Base-by-base conservation (phyloP, 2,888 invertebrate genomes). In the Rhodophaea formosa region DNA sequence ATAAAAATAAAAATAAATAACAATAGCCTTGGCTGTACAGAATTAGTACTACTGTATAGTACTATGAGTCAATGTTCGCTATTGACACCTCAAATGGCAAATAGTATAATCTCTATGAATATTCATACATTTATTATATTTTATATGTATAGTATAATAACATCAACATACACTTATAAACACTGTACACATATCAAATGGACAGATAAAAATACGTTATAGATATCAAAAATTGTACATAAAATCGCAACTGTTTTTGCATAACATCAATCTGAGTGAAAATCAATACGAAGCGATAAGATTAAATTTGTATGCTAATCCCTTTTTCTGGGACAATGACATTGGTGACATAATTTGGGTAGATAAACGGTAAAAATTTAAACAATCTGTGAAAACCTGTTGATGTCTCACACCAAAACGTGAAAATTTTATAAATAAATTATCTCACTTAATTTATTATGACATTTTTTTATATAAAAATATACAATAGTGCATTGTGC, bases 161-260 rank as follows among this genome's bases (percentile, higher is more conserved):
- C 32, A 51, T 51, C 51, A 16, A 51, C 12, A 51, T 51, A 35
- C 35, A 39, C 35, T 35, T 35, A 39, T 12, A 51, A 35, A 10
- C 29, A 49, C 29, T 32, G 35, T 51, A 51, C 17, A 51, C 35
- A 51, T 17, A 51, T 51, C 39, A 35, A 51, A 51, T 51, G 51
- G 51, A 51, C 51, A 51, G 35, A 51, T 10, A 51, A 17, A n/a
- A 17, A 39, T 35, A 51, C 15, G n/a, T 17, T 16, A 51, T 16
- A 15, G 30, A 49, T 49, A 51, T 51, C n/a, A 35, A 51, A 51
- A 51, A 35, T 16, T 7, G 16, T 15, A 35, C 12, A 35, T 16
- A 51, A 35, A 29, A 46, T 35, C 35, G 17, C 32, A 51, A n/a
- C 12, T 51, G 12, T 35, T 17, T 8, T 8, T 7, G 12, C 8